These are phyloP conservation scores for Andrena fulva DNA, from an alignment of 2,888 invertebrate species.

Conservation along the genomic window DNA sequence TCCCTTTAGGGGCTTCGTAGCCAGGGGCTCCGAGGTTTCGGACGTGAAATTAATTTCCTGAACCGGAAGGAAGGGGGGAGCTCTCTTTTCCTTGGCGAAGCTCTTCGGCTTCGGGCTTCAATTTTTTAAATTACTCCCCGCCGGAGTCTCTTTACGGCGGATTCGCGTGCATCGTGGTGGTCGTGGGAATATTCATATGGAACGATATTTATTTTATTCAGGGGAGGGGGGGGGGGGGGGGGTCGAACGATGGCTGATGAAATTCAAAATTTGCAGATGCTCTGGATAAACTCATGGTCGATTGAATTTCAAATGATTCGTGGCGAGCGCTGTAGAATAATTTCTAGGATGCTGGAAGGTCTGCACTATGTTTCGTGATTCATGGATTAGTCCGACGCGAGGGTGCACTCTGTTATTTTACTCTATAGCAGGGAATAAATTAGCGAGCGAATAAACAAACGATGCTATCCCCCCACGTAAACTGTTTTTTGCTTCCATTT, in stretches of 20 bases:
- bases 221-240: neutral
- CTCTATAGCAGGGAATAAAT: slow-evolving; percentile 28
- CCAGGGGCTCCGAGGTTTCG: neutral
- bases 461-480: neutral
- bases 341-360: neutral
- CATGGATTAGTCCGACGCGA: neutral
- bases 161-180: neutral
- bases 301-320: slow-evolving; percentile 3
- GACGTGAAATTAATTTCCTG: slow-evolving; percentile 21
- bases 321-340: neutral
- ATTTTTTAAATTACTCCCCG: neutral
- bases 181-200: neutral
- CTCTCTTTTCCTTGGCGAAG: neutral
- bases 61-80: neutral
- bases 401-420: neutral
- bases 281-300: neutral
- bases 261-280: slow-evolving; percentile 3
- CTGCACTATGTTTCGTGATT: neutral
- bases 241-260: neutral
- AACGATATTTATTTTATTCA: neutral
- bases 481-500: neutral
- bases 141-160: neutral
- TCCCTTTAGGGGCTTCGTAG: slow-evolving; percentile 8
- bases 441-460: slow-evolving; percentile 30
- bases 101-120: neutral